These are phyloP conservation scores for Peromyscus leucopus DNA, from an alignment of 2,113 vertebrate genomes.

Conservation along the genomic window DNA sequence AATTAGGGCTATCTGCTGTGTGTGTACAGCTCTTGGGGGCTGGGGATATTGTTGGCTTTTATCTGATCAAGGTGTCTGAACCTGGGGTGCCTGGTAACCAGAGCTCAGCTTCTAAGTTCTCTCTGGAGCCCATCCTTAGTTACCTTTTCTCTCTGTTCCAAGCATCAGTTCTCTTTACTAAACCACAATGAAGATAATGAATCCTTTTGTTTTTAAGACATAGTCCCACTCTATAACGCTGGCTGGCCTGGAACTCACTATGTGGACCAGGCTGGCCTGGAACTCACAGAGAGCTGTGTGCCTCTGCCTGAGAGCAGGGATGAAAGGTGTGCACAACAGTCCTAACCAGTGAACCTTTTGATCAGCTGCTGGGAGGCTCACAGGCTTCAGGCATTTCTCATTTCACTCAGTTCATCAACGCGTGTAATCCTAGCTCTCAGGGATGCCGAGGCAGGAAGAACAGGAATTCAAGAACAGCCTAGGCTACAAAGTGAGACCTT, in stretches of 20 bases:
- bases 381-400: background rate
- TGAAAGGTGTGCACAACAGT: background rate
- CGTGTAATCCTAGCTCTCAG: too few relatives aligned
- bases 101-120: background rate
- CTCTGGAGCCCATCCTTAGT: background rate
- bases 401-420: background rate
- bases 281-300: background rate
- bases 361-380: background rate
- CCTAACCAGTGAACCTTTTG: background rate
- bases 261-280: background rate
- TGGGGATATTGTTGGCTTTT: background rate
- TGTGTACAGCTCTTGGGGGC: background rate
- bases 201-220: background rate
- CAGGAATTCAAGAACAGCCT: too few relatives aligned
- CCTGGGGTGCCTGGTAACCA: background rate
- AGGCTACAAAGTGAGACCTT: background rate
- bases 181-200: rapidly evolving
- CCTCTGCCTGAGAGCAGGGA: background rate
- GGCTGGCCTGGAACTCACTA: background rate
- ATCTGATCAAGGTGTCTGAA: background rate
- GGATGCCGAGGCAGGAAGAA: background rate
- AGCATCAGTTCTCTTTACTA: background rate
- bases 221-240: background rate
- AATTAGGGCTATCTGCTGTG: background rate
- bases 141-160: background rate